These are phyloP conservation scores for Tetrax tetrax DNA, from an alignment of 2,113 vertebrate genomes.

Conservation along the genomic window DNA sequence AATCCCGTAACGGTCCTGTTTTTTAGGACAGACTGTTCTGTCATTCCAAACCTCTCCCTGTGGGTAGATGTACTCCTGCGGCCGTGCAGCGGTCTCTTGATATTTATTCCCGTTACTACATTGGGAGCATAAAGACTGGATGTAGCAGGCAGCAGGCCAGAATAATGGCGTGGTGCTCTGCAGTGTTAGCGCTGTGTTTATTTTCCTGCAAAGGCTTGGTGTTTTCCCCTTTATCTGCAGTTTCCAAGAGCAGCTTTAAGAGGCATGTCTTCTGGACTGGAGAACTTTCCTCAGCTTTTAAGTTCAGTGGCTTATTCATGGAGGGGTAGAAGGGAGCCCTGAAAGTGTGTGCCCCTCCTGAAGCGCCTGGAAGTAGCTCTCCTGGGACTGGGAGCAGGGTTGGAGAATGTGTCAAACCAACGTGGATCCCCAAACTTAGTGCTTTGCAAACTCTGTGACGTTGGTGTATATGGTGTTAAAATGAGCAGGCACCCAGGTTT, in stretches of 20 bases:
- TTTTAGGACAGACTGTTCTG: not conserved
- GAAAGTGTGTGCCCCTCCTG: not conserved
- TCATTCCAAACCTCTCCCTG: not conserved
- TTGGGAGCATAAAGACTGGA: fast-evolving
- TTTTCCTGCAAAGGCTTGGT: not conserved
- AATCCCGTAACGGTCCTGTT: fast-evolving
- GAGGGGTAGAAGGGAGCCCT: not conserved
- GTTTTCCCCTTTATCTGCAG: not conserved
- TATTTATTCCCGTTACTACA: fast-evolving
- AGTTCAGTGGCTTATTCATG: not conserved
- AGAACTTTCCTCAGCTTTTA: not conserved
- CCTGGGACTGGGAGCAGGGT: not conserved
- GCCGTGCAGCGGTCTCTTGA: not conserved
- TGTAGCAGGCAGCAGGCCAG: not conserved
- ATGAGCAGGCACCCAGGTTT: not conserved
- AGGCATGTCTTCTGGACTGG: not conserved
- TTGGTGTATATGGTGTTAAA: not conserved
- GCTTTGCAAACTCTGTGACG: not conserved
- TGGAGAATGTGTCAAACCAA: not conserved
- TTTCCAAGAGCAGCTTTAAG: not conserved
- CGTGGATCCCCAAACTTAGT: fast-evolving
- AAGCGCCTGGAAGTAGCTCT: not conserved
- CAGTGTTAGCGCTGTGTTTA: not conserved
- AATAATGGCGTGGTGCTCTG: not conserved
- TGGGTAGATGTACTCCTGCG: not conserved